Conservation (phyloP, 2,888 invertebrate species). For the Agrotis ipsilon region DNA sequence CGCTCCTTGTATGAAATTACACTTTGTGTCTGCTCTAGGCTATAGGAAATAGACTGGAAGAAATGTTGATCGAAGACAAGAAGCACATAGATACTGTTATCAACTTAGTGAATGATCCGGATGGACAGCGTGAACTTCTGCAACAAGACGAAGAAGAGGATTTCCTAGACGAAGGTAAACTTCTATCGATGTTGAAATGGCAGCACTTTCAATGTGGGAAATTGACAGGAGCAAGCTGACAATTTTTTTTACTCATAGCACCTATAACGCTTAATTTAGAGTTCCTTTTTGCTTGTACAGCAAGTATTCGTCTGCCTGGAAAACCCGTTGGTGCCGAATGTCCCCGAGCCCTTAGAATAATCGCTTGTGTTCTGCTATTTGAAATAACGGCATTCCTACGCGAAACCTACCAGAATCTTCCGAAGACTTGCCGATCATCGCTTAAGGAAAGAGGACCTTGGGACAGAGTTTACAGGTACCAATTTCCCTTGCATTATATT, state of each 20-base stretch:
- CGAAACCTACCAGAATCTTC: constrained; percentile 97
- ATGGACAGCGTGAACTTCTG: constrained; percentile 94
- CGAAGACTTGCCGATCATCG: constrained; percentile 93
- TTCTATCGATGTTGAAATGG: not conserved
- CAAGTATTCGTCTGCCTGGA: constrained; percentile 92
- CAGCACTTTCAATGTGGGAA: not conserved
- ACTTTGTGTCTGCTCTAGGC: constrained; percentile 83
- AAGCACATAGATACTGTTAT: constrained; percentile 93
- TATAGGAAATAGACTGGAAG: constrained; percentile 97
- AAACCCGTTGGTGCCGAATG: constrained; percentile 95
- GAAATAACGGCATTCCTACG: constrained; percentile 99
- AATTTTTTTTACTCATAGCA: not conserved
- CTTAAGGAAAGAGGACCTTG: constrained; percentile 96
- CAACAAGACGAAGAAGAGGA: constrained; percentile 98
- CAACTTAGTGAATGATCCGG: constrained; percentile 93
- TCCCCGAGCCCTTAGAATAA: constrained; percentile 96
- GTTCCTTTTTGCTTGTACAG: constrained; percentile 76
- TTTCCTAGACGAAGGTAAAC: constrained; percentile 97
- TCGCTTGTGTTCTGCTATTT: constrained; percentile 98
- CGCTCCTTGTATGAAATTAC: too few relatives aligned
- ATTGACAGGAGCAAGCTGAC: not conserved
- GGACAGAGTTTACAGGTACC: constrained; percentile 95
- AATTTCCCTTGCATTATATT: constrained; percentile 68
- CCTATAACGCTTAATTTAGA: not conserved
- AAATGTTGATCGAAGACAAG: constrained; percentile 96